Evolutionary conservation across 2,113 vertebrate species (phyloP).

Genomic region (Corapipo altera): DNA sequence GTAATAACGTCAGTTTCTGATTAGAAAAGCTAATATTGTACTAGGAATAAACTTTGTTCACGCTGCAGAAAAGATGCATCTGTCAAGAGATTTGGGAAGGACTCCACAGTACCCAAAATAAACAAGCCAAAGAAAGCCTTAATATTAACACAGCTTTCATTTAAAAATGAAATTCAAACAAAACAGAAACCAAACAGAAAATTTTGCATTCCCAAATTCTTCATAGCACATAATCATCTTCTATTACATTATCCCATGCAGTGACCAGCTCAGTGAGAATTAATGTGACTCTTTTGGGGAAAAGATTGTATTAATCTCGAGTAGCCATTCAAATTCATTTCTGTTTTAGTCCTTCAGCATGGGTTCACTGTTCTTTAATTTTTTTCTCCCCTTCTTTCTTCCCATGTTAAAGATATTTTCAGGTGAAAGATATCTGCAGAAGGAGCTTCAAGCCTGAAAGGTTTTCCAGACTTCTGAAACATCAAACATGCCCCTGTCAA

Average conservation of each 20-base stretch:
- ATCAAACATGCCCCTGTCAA: not conserved
- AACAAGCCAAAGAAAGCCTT: not conserved
- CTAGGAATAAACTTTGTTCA: constrained; percentile 51
- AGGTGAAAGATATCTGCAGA: not conserved
- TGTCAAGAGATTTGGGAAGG: not conserved
- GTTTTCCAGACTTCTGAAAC: not conserved
- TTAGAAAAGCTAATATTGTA: constrained; percentile 68
- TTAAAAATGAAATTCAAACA: not conserved
- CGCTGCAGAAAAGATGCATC: constrained; percentile 1
- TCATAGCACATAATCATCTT: not conserved
- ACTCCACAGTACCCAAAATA: not conserved
- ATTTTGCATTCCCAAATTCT: not conserved
- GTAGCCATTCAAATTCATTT: not conserved
- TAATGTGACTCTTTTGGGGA: not conserved
- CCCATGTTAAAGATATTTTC: not conserved
- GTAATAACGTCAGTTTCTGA: constrained; percentile 54
- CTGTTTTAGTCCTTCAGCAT: not conserved
- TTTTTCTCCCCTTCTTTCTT: not conserved
- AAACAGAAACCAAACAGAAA: not conserved
- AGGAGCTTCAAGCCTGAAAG: not conserved
- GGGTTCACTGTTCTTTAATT: not conserved
- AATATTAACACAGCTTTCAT: not conserved
- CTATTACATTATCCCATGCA: not conserved
- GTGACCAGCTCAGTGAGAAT: not conserved
- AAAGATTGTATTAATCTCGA: not conserved